Evolutionary conservation across 2,113 vertebrate species (phyloP).

Genomic region (Empidonax traillii): DNA sequence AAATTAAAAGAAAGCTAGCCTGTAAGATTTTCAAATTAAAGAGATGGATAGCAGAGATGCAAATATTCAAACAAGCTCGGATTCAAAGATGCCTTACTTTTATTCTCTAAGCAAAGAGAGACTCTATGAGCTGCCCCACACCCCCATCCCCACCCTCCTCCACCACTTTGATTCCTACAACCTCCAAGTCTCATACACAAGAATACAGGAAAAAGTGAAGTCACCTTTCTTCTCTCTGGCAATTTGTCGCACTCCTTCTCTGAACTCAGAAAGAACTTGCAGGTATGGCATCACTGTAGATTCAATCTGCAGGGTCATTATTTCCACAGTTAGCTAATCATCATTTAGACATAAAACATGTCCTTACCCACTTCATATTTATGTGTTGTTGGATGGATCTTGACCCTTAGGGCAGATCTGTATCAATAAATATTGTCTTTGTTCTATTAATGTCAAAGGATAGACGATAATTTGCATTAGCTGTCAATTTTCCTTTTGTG

Average conservation of each 20-base stretch:
- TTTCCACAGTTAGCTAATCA: not conserved
- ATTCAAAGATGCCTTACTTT: not conserved
- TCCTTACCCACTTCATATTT: not conserved
- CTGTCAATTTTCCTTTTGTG: not conserved
- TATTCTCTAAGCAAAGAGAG: not conserved
- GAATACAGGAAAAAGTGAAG: not conserved
- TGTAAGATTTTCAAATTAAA: not conserved
- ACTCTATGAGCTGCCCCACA: not conserved
- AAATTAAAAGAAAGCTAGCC: not conserved
- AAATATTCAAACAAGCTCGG: not conserved
- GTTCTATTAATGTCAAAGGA: not conserved
- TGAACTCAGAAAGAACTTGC: conserved; percentile 88
- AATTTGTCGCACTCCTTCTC: conserved; percentile 87
- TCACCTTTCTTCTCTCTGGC: conserved; percentile 90
- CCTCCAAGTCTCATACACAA: not conserved
- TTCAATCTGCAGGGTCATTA: conserved; percentile 81
- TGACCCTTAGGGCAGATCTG: not conserved
- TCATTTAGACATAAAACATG: not conserved
- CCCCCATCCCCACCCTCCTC: not conserved
- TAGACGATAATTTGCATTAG: not conserved
- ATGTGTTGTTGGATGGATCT: not conserved
- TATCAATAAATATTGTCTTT: not conserved
- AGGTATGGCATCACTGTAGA: conserved; percentile 92
- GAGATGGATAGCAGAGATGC: not conserved
- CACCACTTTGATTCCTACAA: not conserved